A percentile compares a stretch with the other conserved stretches of the same genome.
Conservation (phyloP, 2,888 invertebrate species). For the Corythucha ciliata region DNA sequence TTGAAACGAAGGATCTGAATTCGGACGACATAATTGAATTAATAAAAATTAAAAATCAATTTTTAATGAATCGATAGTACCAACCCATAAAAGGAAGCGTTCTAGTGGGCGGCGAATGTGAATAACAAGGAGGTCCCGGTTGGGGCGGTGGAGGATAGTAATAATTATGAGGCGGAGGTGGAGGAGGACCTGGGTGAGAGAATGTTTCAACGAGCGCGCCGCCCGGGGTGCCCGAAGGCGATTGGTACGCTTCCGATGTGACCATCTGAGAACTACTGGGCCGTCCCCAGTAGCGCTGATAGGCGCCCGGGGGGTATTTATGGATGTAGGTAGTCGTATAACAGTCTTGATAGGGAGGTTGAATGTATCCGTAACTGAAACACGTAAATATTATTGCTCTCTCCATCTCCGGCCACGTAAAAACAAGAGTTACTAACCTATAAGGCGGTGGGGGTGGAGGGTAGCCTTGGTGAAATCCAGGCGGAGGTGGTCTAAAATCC, state of each 20-base stretch:
- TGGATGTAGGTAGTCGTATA: conserved; percentile 26
- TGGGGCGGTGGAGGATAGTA: conserved; percentile 42
- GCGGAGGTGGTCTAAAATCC: conserved; percentile 45
- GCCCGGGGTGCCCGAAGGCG: conserved; percentile 40
- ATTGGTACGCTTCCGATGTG: conserved; percentile 42
- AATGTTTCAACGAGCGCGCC: conserved; percentile 42
- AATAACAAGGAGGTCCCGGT: conserved; percentile 45
- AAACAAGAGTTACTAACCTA: too few relatives aligned
- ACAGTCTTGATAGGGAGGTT: conserved; percentile 31
- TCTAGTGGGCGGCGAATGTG: conserved; percentile 53
- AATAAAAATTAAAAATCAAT: conserved; percentile 14
- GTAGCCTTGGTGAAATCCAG: conserved; percentile 40
- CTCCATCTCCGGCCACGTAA: too few relatives aligned
- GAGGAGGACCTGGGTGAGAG: conserved; percentile 40
- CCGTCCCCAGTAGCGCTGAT: conserved; percentile 39
- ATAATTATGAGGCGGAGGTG: conserved; percentile 40
- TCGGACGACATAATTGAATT: conserved; percentile 13
- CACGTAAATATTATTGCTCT: too few relatives aligned
- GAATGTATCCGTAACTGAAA: too few relatives aligned
- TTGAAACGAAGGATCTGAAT: conserved; percentile 46
- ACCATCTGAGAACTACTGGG: conserved; percentile 45
- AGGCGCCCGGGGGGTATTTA: conserved; percentile 27
- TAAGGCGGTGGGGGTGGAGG: conserved; percentile 28
- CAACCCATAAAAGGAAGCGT: conserved; percentile 55
- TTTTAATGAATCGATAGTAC: conserved; percentile 37